Conservation (phyloP, 35 echinoderm and acorn worm species). For the Patiria miniata region DNA sequence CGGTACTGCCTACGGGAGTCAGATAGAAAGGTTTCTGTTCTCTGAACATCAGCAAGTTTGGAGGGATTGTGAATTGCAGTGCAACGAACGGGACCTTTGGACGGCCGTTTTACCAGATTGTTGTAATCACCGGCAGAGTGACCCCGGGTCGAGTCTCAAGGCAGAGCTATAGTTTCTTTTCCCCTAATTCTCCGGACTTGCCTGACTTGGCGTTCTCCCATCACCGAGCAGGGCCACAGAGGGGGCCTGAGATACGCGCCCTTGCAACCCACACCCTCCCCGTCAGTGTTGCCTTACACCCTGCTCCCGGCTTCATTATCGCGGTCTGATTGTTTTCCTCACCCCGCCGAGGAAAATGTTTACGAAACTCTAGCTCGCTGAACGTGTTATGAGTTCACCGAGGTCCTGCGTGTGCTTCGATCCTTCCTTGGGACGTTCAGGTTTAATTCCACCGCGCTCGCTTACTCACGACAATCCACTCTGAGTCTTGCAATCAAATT, state of each 20-base stretch:
- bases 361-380: background rate
- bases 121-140: no score
- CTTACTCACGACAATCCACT: background rate
- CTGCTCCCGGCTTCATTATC: background rate
- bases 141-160: no score
- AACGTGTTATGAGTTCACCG: background rate
- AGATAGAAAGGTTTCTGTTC: no score
- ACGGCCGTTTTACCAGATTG: no score
- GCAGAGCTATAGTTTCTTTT: no score
- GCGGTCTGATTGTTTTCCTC: background rate
- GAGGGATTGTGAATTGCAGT: no score
- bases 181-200: no score
- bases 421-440: slow-evolving; percentile 4
- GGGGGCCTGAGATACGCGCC: background rate
- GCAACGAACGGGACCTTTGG: no score
- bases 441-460: background rate
- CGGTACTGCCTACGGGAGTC: no score
- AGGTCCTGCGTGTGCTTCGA: background rate
- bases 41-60: no score
- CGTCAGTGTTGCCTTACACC: background rate
- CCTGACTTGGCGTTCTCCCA: no score
- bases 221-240: background rate
- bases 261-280: background rate
- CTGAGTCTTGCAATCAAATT: background rate
- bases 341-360: background rate